These are phyloP conservation scores for Hybos culiciformis DNA, from an alignment of 2,888 invertebrate genomes.

Conservation along the genomic window DNA sequence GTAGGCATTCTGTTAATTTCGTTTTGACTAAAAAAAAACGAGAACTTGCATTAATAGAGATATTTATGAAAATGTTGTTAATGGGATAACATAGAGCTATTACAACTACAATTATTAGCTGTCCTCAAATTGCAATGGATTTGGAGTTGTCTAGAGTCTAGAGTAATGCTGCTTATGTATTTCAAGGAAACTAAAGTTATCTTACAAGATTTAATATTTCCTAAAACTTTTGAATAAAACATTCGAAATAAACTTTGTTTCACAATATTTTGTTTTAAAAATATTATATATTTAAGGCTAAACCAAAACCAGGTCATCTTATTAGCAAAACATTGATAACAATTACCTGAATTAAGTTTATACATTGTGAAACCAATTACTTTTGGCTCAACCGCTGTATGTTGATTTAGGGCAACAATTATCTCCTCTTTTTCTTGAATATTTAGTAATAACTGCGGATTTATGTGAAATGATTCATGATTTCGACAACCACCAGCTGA, in stretches of 20 bases:
- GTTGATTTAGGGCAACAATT: slow-evolving; percentile 75
- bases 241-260: too few relatives aligned
- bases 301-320: not conserved
- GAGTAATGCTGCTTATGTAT: too few relatives aligned
- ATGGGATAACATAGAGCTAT: too few relatives aligned
- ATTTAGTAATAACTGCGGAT: slow-evolving; percentile 73
- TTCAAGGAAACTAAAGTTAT: too few relatives aligned
- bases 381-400: slow-evolving; percentile 84
- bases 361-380: slow-evolving; percentile 86
- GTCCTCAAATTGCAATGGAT: too few relatives aligned
- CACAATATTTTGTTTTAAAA: not conserved
- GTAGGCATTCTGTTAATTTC: slow-evolving; percentile 58
- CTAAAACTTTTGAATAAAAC: too few relatives aligned
- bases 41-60: too few relatives aligned
- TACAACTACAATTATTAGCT: too few relatives aligned
- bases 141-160: too few relatives aligned
- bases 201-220: too few relatives aligned
- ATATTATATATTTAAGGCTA: not conserved
- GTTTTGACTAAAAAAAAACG: slow-evolving; percentile 28
- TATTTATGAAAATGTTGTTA: too few relatives aligned
- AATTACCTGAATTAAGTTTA: slow-evolving; percentile 24
- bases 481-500: slow-evolving; percentile 84
- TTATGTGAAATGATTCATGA: slow-evolving; percentile 83
- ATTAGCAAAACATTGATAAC: not conserved
- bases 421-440: slow-evolving; percentile 70